Base-by-base conservation (phyloP, 2,888 invertebrate species). In the Drosophila kokeensis region DNA sequence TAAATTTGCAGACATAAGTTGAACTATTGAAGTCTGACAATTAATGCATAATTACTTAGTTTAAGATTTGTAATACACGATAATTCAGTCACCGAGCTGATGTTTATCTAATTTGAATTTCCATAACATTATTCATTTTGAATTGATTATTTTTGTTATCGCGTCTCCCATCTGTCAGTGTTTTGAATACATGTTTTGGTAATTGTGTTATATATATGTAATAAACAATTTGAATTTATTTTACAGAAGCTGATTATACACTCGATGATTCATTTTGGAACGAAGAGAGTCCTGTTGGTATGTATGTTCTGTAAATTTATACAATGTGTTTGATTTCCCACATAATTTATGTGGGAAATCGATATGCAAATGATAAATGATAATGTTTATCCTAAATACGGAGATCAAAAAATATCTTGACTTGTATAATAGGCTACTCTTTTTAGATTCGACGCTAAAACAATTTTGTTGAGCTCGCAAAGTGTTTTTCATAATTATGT, bases 201-300 rank as follows among this genome's bases (percentile, higher is more conserved):
- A n/a, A 59, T 24, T 15, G 24, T 15, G 2, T 15, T 45, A 15
- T 24, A 24, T 4, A 21, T 21, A 15, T 45, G 5, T 38, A 8
- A 24, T 45, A 24, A 8, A 36, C 60, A 42, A 24, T 58, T 54
- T 63, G 36, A 13, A 15, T 69, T 67, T 79, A 6, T 48, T 93
- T 97, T 96, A 63, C 96, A 97, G 97, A 97, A 95, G 97, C 97
- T 94, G 97, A 97, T 95, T 97, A 97, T 94, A 97, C 97, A 92
- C 95, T 97, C 94, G 97, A 97, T 95, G 97, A 97, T 94, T 97
- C 97, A 92, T 97, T 96, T 94, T 97, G 97, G 97, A 97, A 97
- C 94, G 97, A 97, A 94, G 97, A 97, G 94, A 97, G 96, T 95
- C 97, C 97, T 94, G 96, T 96, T 93, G 97, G 97, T 97, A 93